Evolutionary conservation across 2,113 vertebrate species (phyloP).

Genomic region (Anser cygnoides): DNA sequence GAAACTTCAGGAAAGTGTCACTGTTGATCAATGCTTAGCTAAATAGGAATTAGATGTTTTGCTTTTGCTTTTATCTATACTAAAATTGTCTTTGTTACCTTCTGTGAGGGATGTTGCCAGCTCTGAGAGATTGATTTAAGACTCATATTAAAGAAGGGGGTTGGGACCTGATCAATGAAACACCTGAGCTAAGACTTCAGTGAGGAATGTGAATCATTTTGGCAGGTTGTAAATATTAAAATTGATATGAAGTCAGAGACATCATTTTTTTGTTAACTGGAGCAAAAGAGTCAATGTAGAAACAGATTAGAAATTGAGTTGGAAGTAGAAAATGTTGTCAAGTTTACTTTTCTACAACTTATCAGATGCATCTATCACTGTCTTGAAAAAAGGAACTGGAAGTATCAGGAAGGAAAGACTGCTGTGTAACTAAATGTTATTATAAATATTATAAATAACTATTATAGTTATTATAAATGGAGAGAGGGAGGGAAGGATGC

Average conservation of each 20-base stretch:
- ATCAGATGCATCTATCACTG: background rate
- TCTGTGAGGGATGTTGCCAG: background rate
- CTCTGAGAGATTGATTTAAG: slow-evolving; percentile 21
- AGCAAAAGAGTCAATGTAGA: slow-evolving; percentile 39
- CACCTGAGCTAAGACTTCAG: slow-evolving; percentile 14
- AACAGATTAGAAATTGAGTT: slow-evolving; percentile 46
- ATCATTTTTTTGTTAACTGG: slow-evolving; percentile 41
- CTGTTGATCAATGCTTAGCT: background rate
- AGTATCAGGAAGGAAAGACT: background rate
- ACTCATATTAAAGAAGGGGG: background rate
- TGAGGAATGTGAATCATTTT: slow-evolving; percentile 21
- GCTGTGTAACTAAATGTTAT: background rate
- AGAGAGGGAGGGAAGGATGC: background rate
- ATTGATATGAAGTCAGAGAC: slow-evolving; percentile 38
- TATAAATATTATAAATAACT: background rate
- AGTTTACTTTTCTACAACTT: slow-evolving; percentile 36
- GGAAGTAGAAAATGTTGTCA: slow-evolving; percentile 2
- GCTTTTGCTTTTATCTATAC: slow-evolving; percentile 5
- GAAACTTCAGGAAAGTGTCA: background rate
- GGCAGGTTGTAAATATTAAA: slow-evolving; percentile 62
- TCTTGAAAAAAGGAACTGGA: background rate
- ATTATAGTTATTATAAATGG: background rate
- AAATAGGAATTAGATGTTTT: slow-evolving; percentile 18
- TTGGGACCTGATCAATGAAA: slow-evolving; percentile 54
- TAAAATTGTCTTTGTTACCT: slow-evolving; percentile 10